Conservation (phyloP, 2,797 vertebrate species). For the Notoglanidium macrostoma region DNA sequence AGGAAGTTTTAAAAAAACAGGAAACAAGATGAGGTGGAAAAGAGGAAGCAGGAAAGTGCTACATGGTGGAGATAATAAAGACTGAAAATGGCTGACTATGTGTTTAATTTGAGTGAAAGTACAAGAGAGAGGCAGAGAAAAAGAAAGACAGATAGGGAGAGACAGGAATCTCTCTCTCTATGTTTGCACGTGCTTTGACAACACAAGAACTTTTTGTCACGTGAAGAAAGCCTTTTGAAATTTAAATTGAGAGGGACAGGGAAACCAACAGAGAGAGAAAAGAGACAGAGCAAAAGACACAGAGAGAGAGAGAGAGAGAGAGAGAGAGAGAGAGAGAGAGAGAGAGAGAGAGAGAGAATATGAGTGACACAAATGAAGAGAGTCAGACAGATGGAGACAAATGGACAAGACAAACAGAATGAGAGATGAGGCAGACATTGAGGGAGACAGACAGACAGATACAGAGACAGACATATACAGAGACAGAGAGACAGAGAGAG, state of each 20-base stretch:
- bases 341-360: not conserved
- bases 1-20: not conserved
- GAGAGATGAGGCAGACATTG: not conserved
- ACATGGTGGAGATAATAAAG: slow-evolving; percentile 25
- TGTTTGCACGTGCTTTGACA: too few species aligned
- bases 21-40: not conserved
- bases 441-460: not conserved
- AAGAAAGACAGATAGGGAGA: too few species aligned
- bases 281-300: not conserved
- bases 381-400: not conserved
- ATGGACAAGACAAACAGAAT: not conserved
- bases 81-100: slow-evolving; percentile 5
- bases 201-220: too few species aligned
- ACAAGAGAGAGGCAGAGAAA: too few species aligned
- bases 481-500: not conserved
- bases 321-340: not conserved
- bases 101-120: not conserved
- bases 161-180: too few species aligned
- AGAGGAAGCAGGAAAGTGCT: slow-evolving; percentile 22
- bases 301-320: not conserved
- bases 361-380: not conserved
- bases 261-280: not conserved
- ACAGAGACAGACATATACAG: not conserved
- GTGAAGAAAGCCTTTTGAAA: too few species aligned
- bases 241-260: not conserved